Conservation (phyloP, 1,140 invertebrate genomes). For the Pristionchus pacificus region DNA sequence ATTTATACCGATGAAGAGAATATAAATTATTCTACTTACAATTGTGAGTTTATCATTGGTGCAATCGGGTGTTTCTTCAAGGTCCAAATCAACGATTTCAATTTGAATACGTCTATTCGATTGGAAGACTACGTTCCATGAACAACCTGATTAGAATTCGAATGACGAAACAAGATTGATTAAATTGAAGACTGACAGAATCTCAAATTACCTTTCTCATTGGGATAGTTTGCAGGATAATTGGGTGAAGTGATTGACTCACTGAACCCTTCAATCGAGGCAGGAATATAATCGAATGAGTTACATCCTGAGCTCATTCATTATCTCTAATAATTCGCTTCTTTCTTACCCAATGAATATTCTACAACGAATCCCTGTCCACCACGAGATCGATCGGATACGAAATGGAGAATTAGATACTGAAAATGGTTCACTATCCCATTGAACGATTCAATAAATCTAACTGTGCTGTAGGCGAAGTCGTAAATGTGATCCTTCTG, state of each 20-base stretch:
- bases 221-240: constrained; percentile 38
- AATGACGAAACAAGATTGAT: no score
- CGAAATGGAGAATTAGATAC: constrained; percentile 43
- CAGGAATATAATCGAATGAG: constrained; percentile 44
- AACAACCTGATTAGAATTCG: no score
- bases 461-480: constrained; percentile 36
- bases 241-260: constrained; percentile 36
- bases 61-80: constrained; percentile 27
- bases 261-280: constrained; percentile 33
- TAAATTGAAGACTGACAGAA: constrained; percentile 18
- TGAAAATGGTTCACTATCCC: no score
- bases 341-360: constrained; percentile 38
- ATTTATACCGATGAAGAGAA: no score
- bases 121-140: constrained; percentile 44
- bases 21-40: no score
- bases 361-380: constrained; percentile 43
- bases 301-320: constrained; percentile 35
- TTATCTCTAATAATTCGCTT: constrained; percentile 6
- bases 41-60: constrained; percentile 25
- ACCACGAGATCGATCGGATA: constrained; percentile 39
- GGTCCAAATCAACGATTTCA: constrained; percentile 41
- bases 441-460: no score
- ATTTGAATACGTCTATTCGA: constrained; percentile 45
- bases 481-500: constrained; percentile 14
- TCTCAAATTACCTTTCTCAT: constrained; percentile 7